Evolutionary conservation across 2,797 vertebrate genomes (phyloP), one percentile per base, ranked within the genome.

Genomic region (Lacerta bilineata): DNA sequence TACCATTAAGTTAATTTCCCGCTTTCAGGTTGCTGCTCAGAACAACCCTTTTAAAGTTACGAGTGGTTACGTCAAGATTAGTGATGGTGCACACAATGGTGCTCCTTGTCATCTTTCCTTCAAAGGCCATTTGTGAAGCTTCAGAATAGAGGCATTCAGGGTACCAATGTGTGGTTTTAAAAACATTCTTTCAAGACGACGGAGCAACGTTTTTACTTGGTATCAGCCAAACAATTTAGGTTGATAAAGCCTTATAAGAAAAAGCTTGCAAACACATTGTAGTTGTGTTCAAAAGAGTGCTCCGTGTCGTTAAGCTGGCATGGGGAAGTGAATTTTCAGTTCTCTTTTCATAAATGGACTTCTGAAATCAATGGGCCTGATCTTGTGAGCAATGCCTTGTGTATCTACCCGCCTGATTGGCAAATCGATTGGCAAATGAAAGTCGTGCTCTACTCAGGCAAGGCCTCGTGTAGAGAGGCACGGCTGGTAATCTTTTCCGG

Each of bases 321-420:
- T 13, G 74, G 78, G 17, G 88, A 86, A 91, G 93, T 75, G 86
- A 94, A 89, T 0, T 3, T 94, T 82, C 76, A 59, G 75, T 92
- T 93, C 72, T 89, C 20, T 85, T 91, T 93, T 94, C 81, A 85
- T 95, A 92, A 95, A 95, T 33, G n/a, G 9, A 0, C 59, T 93
- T 84, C 85, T 93, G 88, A 95, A 96, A 93, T 41, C 87, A 82
- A 87, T n/a, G 66, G 87, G 83, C 85, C 85, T n/a, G 6, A 91
- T 93, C 83, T 80, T 90, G 95, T 89, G 89, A 95, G 68, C 82
- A 20, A 91, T 68, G 86, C 90, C 91, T 94, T 91, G 88, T 55
- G 66, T 84, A 88, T 93, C 87, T 74, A 86, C 69, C 66, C 66
- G 71, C 66, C 80, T 88, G 10, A 90, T 91, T 93, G 93, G 86